Percentiles rank a stretch among this genome's conserved stretches.
Evolutionary conservation across 2,113 vertebrate species (phyloP).

Genomic region (Triplophysa dalaica): DNA sequence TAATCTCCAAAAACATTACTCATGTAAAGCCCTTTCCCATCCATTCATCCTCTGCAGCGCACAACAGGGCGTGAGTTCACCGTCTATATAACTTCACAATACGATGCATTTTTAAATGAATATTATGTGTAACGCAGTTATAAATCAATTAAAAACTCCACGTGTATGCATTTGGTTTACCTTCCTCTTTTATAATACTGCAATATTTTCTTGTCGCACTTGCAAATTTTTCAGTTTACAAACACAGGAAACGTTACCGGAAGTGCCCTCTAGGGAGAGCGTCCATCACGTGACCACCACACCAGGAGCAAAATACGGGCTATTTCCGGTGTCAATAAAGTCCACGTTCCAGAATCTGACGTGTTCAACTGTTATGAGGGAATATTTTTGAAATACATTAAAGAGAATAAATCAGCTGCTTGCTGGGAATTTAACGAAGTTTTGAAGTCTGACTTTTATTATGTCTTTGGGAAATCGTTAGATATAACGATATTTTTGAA

Average conservation of each 20-base stretch:
- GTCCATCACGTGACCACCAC: conserved; percentile 58
- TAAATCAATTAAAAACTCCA: conserved; percentile 60
- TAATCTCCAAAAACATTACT: background rate
- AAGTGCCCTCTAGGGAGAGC: conserved; percentile 67
- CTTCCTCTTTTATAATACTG: conserved; percentile 57
- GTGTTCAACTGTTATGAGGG: no score
- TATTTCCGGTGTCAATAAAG: conserved; percentile 30
- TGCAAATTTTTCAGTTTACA: conserved; percentile 80
- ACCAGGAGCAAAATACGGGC: background rate
- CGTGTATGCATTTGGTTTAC: conserved; percentile 43
- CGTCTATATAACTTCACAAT: conserved; percentile 20
- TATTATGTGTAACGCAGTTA: background rate
- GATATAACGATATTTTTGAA: background rate
- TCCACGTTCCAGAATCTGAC: background rate
- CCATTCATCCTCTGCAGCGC: conserved; percentile 21
- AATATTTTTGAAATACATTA: background rate
- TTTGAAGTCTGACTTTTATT: background rate
- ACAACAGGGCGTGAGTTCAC: conserved; percentile 31
- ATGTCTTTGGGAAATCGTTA: background rate
- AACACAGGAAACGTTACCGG: conserved; percentile 82
- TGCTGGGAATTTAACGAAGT: background rate
- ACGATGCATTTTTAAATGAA: background rate
- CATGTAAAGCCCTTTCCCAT: background rate
- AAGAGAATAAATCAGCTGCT: background rate
- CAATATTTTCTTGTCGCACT: conserved; percentile 69